phyloP scores from a whole-genome alignment of 2,797 vertebrate species.

The Emydoidea blandingii region DNA sequence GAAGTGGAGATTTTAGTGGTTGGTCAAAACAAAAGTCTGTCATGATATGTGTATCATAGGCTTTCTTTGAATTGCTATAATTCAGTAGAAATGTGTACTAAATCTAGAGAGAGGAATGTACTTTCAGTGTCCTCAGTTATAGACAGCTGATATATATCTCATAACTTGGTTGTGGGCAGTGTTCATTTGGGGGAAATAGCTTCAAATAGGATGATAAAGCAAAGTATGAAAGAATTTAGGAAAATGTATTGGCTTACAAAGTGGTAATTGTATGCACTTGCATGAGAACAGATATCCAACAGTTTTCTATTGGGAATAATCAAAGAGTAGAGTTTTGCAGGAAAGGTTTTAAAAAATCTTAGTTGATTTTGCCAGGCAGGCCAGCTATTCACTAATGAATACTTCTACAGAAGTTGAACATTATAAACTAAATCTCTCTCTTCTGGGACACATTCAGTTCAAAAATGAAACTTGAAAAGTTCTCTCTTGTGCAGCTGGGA shows the following conservation, averaged over 20 bases:
- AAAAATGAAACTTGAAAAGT: not conserved
- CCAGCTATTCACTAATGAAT: not conserved
- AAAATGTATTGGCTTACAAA: not conserved
- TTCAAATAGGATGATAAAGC: not conserved
- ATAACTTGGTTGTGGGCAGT: not conserved
- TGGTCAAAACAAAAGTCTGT: not conserved
- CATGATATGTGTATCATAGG: too few species aligned
- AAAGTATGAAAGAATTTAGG: not conserved
- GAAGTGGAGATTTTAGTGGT: not conserved
- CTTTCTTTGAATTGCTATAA: not conserved
- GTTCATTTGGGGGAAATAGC: not conserved
- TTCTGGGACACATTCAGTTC: not conserved
- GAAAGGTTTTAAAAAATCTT: not conserved
- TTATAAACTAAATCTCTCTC: not conserved
- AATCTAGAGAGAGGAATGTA: not conserved
- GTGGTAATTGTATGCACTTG: not conserved
- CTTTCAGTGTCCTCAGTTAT: not conserved
- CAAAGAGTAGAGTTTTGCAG: not conserved
- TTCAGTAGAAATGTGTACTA: not conserved
- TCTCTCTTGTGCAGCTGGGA: not conserved
- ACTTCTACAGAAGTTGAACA: not conserved
- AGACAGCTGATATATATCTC: not conserved
- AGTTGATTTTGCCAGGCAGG: not conserved
- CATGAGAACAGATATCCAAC: not conserved
- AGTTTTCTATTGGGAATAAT: not conserved